phyloP scores from a whole-genome alignment of 1,140 invertebrate genomes.

The Ridgeia piscesae region DNA sequence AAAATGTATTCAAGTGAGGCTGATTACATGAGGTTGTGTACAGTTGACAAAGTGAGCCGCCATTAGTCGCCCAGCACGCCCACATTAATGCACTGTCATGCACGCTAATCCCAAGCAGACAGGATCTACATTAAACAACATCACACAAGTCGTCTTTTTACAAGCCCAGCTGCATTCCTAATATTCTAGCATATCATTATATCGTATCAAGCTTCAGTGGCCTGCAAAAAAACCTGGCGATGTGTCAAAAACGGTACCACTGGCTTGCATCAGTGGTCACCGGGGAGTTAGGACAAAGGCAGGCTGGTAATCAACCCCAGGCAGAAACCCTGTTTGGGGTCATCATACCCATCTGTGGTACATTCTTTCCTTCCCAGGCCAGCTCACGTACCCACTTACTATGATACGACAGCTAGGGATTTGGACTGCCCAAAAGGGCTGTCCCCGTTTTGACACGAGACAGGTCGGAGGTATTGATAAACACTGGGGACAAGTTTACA shows the following conservation, averaged over 20 bases:
- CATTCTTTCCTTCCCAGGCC: not conserved
- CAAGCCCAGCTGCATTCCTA: not conserved
- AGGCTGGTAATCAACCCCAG: not conserved
- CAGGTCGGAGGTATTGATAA: not conserved
- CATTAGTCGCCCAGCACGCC: not conserved
- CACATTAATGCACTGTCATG: not conserved
- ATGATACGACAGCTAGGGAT: not conserved
- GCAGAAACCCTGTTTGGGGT: not conserved
- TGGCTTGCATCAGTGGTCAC: not conserved
- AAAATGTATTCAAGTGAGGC: not conserved
- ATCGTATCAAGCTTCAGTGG: not conserved
- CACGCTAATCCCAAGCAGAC: not conserved
- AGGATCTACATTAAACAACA: not conserved
- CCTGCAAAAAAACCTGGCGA: not conserved
- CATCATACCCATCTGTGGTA: not conserved
- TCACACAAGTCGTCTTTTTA: not conserved
- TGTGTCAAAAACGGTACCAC: not conserved
- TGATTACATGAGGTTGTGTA: not conserved
- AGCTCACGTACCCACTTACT: not conserved
- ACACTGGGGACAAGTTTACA: not conserved
- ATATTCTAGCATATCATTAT: constrained; percentile 6
- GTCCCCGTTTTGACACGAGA: not conserved
- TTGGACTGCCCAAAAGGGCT: not conserved
- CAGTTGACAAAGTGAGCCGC: not conserved
- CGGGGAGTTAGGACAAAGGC: not conserved